Evolutionary conservation across 2,797 vertebrate species (phyloP), one percentile per base, ranked within the genome.

Genomic region (Cynodonichthys magdalenae): DNA sequence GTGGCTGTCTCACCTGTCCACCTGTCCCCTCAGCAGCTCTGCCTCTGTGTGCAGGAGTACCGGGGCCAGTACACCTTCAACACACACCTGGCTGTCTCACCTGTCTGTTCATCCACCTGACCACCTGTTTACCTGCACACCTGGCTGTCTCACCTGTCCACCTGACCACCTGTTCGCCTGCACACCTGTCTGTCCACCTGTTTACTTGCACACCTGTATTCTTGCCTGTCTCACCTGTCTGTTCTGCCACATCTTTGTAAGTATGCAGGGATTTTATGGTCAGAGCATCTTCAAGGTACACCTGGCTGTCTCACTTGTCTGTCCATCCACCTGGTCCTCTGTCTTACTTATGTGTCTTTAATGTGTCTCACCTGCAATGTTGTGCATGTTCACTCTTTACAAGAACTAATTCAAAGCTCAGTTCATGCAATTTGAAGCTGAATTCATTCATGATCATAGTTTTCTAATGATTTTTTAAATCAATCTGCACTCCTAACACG

Each of bases 11-110:
- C 27, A 20, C 14, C 44, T 45, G 28, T 90, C 90, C 49, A 39
- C 46, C 65, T 66, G 51, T 62, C 39, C 0, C 89, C 93, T 11
- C 92, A 93, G 66, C 94, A 95, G 84, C 92, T 95, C 39, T 88
- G 86, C 1, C 89, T 94, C 6, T 95, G 94, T 60, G 18, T 60
- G 41, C 28, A 4, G 45, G 19, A 90, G 42, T 44, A 44, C 42
- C 19, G 93, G 90, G 93, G 93, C 3, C 93, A 94, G 82, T 94
- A 94, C 87, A 93, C 94, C 53, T 48, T 69, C 12, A 69, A 63
- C 19, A 42, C 41, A n/a, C 42, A 19, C 42, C 42, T 46, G 55
- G 91, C 91, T 47, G 36, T 19, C 34, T 24, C 47, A 36, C 45
- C 64, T 63, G 46, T 65, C 36, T 60, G 18, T 60, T 34, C 20